Conservation (phyloP, 2,797 vertebrate genomes). For the Strix occidentalis region DNA sequence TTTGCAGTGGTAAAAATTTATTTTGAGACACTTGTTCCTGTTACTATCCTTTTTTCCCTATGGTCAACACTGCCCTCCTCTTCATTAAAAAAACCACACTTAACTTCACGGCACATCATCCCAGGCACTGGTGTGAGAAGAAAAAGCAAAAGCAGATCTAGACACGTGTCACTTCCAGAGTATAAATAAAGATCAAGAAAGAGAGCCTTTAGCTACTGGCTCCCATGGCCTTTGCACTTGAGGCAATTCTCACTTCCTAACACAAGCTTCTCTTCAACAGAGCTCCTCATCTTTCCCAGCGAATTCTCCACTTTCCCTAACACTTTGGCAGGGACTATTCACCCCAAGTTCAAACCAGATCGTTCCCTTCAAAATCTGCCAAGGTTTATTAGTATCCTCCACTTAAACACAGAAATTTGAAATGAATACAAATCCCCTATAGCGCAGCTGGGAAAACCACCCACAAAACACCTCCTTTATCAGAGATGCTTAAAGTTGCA, state of each 20-base stretch:
- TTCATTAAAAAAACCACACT: not conserved
- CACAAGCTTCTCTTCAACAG: not conserved
- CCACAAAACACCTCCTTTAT: not conserved
- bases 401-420: not conserved
- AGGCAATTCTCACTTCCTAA: not conserved
- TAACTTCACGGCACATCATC: not conserved
- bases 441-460: not conserved
- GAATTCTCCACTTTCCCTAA: not conserved
- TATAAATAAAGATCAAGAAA: not conserved
- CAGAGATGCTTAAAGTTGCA: not conserved
- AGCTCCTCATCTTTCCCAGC: not conserved
- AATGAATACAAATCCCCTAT: not conserved
- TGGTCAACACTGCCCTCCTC: not conserved
- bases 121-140: not conserved
- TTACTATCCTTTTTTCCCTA: not conserved
- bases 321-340: not conserved
- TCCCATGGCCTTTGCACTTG: not conserved
- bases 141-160: not conserved
- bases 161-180: fast-evolving
- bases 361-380: not conserved
- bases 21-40: not conserved
- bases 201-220: not conserved
- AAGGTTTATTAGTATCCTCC: not conserved
- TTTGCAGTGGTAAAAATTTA: not conserved
- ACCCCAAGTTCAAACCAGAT: not conserved